Evolutionary conservation across 2,797 vertebrate species (phyloP).

Genomic region (Channa striata): DNA sequence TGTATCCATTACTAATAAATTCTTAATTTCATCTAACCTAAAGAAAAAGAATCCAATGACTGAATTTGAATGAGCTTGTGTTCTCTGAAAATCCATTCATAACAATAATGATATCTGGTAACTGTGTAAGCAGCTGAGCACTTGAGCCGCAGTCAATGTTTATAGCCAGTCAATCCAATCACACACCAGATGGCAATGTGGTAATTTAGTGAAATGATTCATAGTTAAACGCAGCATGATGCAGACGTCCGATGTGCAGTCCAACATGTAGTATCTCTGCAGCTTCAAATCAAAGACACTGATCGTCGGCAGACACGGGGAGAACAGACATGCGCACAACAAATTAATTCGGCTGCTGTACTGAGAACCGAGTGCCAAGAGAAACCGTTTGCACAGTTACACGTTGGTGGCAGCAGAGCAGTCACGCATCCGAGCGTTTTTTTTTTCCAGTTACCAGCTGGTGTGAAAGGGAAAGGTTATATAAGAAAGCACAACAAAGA

Average conservation of each 20-base stretch:
- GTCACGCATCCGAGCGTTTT: conserved; percentile 35
- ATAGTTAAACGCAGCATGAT: conserved; percentile 42
- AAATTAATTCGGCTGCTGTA: conserved; percentile 32
- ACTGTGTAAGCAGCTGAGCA: conserved; percentile 8
- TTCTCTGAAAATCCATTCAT: neutral
- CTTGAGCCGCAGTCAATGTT: neutral
- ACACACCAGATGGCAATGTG: conserved; percentile 46
- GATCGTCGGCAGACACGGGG: conserved; percentile 38
- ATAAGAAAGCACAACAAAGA: conserved; percentile 41
- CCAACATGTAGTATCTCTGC: conserved; percentile 29
- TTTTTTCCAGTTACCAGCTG: conserved; percentile 40
- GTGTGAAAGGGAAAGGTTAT: conserved; percentile 34
- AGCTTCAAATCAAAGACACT: conserved; percentile 31
- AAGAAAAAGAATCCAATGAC: neutral
- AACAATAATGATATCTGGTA: conserved; percentile 2
- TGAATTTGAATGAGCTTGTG: neutral
- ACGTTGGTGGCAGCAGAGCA: conserved; percentile 28
- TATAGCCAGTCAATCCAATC: conserved; percentile 19
- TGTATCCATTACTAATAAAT: neutral
- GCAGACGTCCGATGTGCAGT: conserved; percentile 26
- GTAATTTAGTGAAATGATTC: conserved; percentile 50
- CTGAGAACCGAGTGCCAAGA: conserved; percentile 32
- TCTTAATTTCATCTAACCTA: too few species aligned
- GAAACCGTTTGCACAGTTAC: conserved; percentile 25
- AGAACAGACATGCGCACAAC: conserved; percentile 20